These are phyloP conservation scores for Rhogogaster chlorosoma DNA, from an alignment of 2,888 invertebrate genomes.

Conservation along the genomic window DNA sequence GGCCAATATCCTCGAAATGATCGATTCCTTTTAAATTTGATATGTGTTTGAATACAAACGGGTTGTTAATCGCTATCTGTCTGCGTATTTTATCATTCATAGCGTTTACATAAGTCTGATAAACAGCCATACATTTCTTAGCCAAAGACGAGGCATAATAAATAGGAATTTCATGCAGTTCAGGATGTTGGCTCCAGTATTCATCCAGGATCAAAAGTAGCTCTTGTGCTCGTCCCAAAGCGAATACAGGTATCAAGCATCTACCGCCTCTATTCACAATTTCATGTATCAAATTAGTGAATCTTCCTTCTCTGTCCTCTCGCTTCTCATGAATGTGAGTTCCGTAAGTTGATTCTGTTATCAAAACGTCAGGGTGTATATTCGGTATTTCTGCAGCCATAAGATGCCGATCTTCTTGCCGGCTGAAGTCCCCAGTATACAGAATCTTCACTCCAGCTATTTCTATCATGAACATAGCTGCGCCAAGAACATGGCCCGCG, in stretches of 20 bases:
- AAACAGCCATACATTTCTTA: conserved; percentile 99
- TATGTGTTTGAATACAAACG: conserved; percentile 99
- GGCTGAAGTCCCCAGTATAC: conserved; percentile 99
- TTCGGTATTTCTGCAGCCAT: conserved; percentile 99
- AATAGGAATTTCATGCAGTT: conserved; percentile 98
- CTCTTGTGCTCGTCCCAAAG: conserved; percentile 98
- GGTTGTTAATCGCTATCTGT: conserved; percentile 98
- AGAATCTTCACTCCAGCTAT: conserved; percentile 98
- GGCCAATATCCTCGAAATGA: conserved; percentile 99
- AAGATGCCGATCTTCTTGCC: conserved; percentile 99
- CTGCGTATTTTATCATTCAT: conserved; percentile 99
- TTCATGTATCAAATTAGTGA: conserved; percentile 95
- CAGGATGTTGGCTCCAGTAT: conserved; percentile 98
- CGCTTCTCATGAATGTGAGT: conserved; percentile 99
- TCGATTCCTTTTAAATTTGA: conserved; percentile 98
- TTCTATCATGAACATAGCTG: conserved; percentile 99
- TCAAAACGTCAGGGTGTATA: conserved; percentile 97
- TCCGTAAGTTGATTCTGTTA: conserved; percentile 99
- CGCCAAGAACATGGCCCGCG: conserved; percentile 99
- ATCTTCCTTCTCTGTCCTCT: conserved; percentile 96
- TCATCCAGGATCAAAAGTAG: conserved; percentile 96
- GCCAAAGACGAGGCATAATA: conserved; percentile 99
- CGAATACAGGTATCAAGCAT: conserved; percentile 99
- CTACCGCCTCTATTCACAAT: conserved; percentile 98
- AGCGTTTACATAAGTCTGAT: conserved; percentile 99